Conservation (phyloP, 2,113 vertebrate genomes). For the Addax nasomaculatus region DNA sequence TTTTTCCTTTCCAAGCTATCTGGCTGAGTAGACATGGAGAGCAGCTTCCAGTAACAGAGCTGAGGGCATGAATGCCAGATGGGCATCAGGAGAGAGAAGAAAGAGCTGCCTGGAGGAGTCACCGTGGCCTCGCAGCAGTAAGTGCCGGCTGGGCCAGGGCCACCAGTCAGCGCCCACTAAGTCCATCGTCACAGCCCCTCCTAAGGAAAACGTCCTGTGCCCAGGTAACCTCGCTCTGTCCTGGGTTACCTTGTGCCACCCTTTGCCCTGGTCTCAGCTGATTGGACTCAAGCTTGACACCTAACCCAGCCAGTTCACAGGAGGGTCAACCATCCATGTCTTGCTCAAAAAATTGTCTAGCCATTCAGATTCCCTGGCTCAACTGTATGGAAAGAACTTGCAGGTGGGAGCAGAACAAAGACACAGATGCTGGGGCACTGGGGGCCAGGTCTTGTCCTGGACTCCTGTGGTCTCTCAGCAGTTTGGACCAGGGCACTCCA, state of each 20-base stretch:
- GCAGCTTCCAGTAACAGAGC: neutral
- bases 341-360: neutral
- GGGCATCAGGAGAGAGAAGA: neutral
- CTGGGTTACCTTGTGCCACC: neutral
- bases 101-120: neutral
- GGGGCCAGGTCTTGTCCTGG: neutral
- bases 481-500: neutral
- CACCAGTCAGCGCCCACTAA: neutral
- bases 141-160: neutral
- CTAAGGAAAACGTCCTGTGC: neutral
- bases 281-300: neutral
- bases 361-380: neutral
- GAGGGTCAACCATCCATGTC: too few relatives aligned
- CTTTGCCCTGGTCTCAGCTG: neutral
- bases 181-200: neutral
- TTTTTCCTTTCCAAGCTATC: neutral
- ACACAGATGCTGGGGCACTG: accelerated
- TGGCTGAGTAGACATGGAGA: neutral
- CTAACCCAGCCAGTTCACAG: neutral
- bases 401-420: neutral
- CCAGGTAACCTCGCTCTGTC: neutral
- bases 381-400: neutral
- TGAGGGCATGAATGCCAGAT: neutral
- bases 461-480: neutral
- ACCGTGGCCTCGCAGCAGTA: neutral